Evolutionary conservation across 2,113 vertebrate genomes (phyloP), one percentile per base, ranked within the genome.

Genomic region (Hystrix cristata): DNA sequence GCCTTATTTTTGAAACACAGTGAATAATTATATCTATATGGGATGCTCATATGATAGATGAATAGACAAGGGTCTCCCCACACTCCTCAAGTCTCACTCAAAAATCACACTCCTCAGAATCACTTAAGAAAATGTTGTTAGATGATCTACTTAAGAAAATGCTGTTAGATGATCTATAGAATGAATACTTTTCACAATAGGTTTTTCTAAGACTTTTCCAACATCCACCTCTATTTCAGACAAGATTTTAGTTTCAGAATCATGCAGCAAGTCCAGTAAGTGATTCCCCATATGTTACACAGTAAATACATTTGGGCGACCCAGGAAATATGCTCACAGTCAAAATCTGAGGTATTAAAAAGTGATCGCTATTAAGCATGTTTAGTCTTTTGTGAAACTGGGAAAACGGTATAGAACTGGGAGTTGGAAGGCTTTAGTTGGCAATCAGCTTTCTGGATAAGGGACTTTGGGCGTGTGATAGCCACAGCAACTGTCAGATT

Each of bases 241-340:
- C 21, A 38, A 79, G 21, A 13, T 86, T 87, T 93, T 86, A 59
- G 82, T 83, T 87, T 81, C 67, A 79, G 21, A 60, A 51, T 83
- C 31, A 48, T 25, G 19, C 8, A 64, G n/a, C 34, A 80, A 43
- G 16, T 25, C 7, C 31, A 78, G 12, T 48, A 95, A 48, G 25
- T 59, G 53, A 57, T 62, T 80, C 48, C 25, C 7, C 27, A 55
- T 12, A 34, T n/a, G 23, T 43, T 78, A 55, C 2, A 53, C 29
- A 64, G 53, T 79, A 85, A 71, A 10, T 43, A 21, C 27, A 67
- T 7, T 67, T 13, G 64, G 65, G 71, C 29, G 84, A 79, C 7
- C 0, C 3, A 69, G 31, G n/a, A 83, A 53, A 89, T 79, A 2
- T 34, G 4, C 31, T 29, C 3, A 27, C 25, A 74, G 13, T 83